Percentiles rank a stretch among this genome's conserved stretches.
phyloP scores from a whole-genome alignment of 2,797 vertebrate genomes.

The Myotis daubentonii region DNA sequence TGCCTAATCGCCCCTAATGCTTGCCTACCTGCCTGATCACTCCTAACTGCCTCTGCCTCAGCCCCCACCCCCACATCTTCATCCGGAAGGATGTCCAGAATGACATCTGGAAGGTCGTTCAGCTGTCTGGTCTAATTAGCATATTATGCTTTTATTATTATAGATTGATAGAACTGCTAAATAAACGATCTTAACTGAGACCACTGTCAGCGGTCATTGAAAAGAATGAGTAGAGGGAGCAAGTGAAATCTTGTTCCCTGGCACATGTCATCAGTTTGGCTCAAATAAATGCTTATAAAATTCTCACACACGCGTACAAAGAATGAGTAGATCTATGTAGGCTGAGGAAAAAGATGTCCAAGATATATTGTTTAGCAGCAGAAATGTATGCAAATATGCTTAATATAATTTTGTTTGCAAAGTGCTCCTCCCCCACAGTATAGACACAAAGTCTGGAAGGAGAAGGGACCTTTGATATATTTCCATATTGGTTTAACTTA shows the following conservation, averaged over 20 bases:
- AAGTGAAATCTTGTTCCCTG: background rate
- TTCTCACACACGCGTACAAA: background rate
- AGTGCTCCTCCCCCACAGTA: background rate
- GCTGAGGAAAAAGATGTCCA: background rate
- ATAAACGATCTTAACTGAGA: background rate
- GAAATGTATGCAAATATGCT: slow-evolving; percentile 2
- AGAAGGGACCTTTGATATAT: background rate
- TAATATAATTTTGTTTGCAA: background rate
- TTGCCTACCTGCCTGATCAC: no score
- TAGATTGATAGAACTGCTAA: background rate
- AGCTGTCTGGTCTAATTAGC: no score
- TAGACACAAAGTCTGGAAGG: background rate
- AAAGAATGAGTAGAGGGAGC: background rate
- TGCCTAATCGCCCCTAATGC: no score
- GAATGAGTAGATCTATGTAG: background rate
- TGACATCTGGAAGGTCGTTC: no score
- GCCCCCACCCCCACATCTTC: no score
- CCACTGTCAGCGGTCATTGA: background rate
- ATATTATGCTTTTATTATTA: no score
- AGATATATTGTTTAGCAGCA: background rate
- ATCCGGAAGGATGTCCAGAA: no score
- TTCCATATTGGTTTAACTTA: background rate
- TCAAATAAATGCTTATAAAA: background rate
- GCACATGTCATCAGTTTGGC: background rate
- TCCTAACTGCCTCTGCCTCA: no score